Percentiles rank a stretch among this genome's conserved stretches.
phyloP scores from a whole-genome alignment of 2,888 invertebrate species.

The Tachystola acroxantha region DNA sequence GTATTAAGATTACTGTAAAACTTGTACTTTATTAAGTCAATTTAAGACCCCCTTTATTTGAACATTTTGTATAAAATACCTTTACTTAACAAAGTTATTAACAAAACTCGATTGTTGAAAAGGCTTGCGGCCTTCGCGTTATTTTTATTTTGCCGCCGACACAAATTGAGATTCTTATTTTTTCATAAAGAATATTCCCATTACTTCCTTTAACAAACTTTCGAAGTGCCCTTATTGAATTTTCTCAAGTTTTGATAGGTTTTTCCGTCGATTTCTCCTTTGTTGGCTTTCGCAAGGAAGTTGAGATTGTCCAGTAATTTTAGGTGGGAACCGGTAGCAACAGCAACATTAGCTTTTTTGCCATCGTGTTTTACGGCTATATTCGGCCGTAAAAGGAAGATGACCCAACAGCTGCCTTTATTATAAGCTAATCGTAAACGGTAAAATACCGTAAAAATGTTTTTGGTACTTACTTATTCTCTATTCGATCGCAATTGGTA shows the following conservation, averaged over 20 bases:
- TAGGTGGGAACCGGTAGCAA: slow-evolving; percentile 41
- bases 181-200: slow-evolving; percentile 64
- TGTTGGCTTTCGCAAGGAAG: slow-evolving; percentile 53
- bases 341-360: too few species aligned
- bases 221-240: slow-evolving; percentile 75
- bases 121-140: slow-evolving; percentile 35
- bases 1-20: too few species aligned
- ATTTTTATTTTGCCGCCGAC: slow-evolving; percentile 61
- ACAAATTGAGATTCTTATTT: slow-evolving; percentile 63
- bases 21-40: too few species aligned
- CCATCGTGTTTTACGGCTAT: too few species aligned
- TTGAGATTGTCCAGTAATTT: slow-evolving; percentile 56
- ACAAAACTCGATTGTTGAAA: slow-evolving; percentile 42
- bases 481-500: too few species aligned
- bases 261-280: slow-evolving; percentile 67
- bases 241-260: slow-evolving; percentile 77
- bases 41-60: too few species aligned
- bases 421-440: too few species aligned
- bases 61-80: neutral
- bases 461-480: neutral
- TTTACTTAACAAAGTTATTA: slow-evolving; percentile 29
- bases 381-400: too few species aligned
- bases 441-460: too few species aligned
- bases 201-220: slow-evolving; percentile 73
- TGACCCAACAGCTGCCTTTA: too few species aligned